A percentile compares a stretch with the other conserved stretches of the same genome.
Evolutionary conservation across 2,888 invertebrate genomes (phyloP).

Genomic region (Coremacera marginata): DNA sequence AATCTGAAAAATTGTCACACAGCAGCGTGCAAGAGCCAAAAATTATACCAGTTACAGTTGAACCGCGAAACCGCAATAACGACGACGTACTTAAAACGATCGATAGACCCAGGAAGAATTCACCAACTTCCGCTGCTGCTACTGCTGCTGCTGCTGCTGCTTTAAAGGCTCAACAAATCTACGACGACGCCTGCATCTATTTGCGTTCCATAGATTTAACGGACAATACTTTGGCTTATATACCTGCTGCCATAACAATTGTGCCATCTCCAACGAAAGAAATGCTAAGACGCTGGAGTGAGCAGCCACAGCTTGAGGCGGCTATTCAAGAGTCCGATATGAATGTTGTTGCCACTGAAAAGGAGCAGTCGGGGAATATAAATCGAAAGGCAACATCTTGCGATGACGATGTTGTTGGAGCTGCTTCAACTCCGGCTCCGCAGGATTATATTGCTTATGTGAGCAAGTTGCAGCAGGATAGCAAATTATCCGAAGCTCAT

Average conservation of each 20-base stretch:
- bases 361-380: not conserved
- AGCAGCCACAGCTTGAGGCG: slow-evolving; percentile 41
- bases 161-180: slow-evolving; percentile 54
- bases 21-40: not conserved
- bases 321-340: slow-evolving; percentile 3
- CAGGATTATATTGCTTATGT: not conserved
- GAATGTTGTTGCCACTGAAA: not conserved
- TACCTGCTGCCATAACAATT: slow-evolving; percentile 55
- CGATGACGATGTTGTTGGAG: not conserved
- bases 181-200: slow-evolving; percentile 62
- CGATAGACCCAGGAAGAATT: too few species aligned
- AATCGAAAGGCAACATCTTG: too few species aligned
- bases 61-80: slow-evolving; percentile 40
- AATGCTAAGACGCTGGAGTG: slow-evolving; percentile 50
- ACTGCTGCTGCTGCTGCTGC: slow-evolving; percentile 31
- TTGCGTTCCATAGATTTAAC: slow-evolving; percentile 59
- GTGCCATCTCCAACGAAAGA: slow-evolving; percentile 52
- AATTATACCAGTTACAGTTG: slow-evolving; percentile 54
- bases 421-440: not conserved
- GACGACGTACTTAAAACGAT: slow-evolving; percentile 12
- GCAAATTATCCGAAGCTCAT: not conserved
- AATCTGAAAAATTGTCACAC: not conserved
- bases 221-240: slow-evolving; percentile 53
- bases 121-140: too few species aligned
- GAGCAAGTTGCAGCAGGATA: not conserved